Percentiles rank a stretch among this genome's conserved stretches.
phyloP scores from a whole-genome alignment of 2,888 invertebrate genomes.

The Fragum sueziense region DNA sequence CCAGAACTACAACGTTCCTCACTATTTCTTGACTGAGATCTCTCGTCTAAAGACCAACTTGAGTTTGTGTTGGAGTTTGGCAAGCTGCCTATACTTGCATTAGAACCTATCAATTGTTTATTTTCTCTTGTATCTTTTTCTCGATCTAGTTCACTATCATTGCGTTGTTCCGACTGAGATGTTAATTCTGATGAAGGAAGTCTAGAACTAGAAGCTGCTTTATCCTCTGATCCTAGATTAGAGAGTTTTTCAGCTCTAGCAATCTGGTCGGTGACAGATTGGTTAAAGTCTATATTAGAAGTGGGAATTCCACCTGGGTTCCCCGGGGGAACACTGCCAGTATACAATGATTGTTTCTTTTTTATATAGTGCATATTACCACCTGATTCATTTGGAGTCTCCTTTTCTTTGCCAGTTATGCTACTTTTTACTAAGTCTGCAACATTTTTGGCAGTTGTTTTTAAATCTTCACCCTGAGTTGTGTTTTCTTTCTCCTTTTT shows the following conservation, averaged over 20 bases:
- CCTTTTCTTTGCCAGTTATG: slow-evolving; percentile 29
- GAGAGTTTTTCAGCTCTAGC: slow-evolving; percentile 70
- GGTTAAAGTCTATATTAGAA: slow-evolving; percentile 76
- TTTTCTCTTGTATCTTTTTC: slow-evolving; percentile 45
- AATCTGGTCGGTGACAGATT: slow-evolving; percentile 78
- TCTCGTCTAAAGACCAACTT: slow-evolving; percentile 56
- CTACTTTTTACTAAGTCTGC: slow-evolving; percentile 12
- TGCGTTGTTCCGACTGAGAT: slow-evolving; percentile 20
- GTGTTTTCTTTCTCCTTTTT: slow-evolving; percentile 33
- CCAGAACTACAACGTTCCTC: slow-evolving; percentile 70
- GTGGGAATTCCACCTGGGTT: slow-evolving; percentile 57
- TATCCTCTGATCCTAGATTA: slow-evolving; percentile 66
- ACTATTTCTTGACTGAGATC: slow-evolving; percentile 69
- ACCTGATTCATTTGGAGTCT: slow-evolving; percentile 56
- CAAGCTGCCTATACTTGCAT: slow-evolving; percentile 3
- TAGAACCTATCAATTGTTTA: slow-evolving; percentile 25
- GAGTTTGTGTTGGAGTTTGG: slow-evolving; percentile 35
- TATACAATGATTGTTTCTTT: slow-evolving; percentile 76
- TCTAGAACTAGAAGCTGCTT: slow-evolving; percentile 29
- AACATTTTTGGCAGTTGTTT: slow-evolving; percentile 25
- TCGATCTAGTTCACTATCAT: slow-evolving; percentile 27
- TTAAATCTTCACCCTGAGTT: slow-evolving; percentile 38
- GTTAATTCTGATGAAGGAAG: slow-evolving; percentile 5
- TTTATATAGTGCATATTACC: slow-evolving; percentile 80
- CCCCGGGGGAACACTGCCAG: slow-evolving; percentile 62